Percentiles rank a stretch among this genome's conserved stretches.
These are phyloP conservation scores for Bombus pascuorum DNA, from an alignment of 1,140 invertebrate species.

Conservation along the genomic window DNA sequence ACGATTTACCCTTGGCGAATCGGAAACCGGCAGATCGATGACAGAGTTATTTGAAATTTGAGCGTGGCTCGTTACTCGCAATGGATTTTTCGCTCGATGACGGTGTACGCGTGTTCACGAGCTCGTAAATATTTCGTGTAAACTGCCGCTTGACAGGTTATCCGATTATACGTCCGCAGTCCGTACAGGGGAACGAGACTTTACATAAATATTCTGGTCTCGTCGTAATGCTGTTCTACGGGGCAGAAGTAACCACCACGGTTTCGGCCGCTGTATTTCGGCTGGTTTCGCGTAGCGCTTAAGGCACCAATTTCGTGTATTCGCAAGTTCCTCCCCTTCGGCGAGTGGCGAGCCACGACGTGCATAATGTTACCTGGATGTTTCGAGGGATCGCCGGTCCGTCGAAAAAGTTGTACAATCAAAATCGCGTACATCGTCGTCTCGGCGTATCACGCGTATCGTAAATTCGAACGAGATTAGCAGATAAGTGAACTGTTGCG, in stretches of 20 bases:
- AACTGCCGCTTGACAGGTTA: slow-evolving; percentile 49
- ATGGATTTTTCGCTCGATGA: slow-evolving; percentile 49
- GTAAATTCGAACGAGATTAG: slow-evolving; percentile 6
- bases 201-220: slow-evolving; percentile 48
- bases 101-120: slow-evolving; percentile 42
- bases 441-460: neutral
- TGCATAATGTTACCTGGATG: neutral
- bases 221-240: slow-evolving; percentile 18
- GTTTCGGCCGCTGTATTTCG: neutral
- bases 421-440: neutral
- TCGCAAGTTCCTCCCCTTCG: neutral
- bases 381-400: neutral
- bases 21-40: slow-evolving; percentile 35
- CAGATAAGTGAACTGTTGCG: neutral
- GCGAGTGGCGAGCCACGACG: too few relatives aligned
- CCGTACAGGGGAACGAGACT: slow-evolving; percentile 26
- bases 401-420: neutral
- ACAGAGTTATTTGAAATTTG: slow-evolving; percentile 53
- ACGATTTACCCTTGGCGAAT: slow-evolving; percentile 36
- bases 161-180: slow-evolving; percentile 50
- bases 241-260: neutral
- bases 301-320: neutral
- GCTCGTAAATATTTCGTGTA: slow-evolving; percentile 52
- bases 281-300: neutral
- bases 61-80: slow-evolving; percentile 35